phyloP scores from a whole-genome alignment of 1,140 invertebrate genomes.

The Coelopa frigida region DNA sequence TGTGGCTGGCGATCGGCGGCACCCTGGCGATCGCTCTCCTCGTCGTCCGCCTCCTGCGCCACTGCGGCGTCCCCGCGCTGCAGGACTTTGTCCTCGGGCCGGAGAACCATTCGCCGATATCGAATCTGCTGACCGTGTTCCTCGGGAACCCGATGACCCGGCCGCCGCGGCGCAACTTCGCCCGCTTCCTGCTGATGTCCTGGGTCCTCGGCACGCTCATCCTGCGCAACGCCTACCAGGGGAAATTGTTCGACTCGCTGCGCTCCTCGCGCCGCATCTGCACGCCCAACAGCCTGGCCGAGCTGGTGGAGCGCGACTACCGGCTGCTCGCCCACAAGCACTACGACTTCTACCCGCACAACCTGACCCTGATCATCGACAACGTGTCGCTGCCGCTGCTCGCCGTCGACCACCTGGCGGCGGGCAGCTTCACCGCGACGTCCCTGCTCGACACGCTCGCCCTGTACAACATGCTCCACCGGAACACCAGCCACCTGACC shows the following conservation, averaged over 20 bases:
- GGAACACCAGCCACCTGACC: conserved; percentile 3
- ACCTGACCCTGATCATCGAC: conserved; percentile 3
- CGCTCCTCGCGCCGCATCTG: neutral
- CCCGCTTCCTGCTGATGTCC: conserved; percentile 10
- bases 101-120: neutral
- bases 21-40: neutral
- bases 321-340: neutral
- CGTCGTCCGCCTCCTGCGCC: neutral
- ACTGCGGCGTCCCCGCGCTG: neutral
- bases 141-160: conserved; percentile 15
- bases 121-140: conserved; percentile 6
- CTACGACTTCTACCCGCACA: conserved; percentile 4
- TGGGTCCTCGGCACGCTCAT: conserved; percentile 13
- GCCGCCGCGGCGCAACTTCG: conserved; percentile 9
- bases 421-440: neutral
- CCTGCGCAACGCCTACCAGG: conserved; percentile 17
- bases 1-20: conserved; percentile 4
- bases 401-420: neutral
- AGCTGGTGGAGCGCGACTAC: conserved; percentile 3
- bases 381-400: neutral
- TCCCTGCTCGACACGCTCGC: conserved; percentile 6
- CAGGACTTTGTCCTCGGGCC: conserved; percentile 11
- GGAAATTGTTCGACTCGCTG: conserved; percentile 13
- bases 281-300: neutral
- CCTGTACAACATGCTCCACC: conserved; percentile 7